Evolutionary conservation across 2,797 vertebrate species (phyloP).

Genomic region (Neosilurus mollespiculum): DNA sequence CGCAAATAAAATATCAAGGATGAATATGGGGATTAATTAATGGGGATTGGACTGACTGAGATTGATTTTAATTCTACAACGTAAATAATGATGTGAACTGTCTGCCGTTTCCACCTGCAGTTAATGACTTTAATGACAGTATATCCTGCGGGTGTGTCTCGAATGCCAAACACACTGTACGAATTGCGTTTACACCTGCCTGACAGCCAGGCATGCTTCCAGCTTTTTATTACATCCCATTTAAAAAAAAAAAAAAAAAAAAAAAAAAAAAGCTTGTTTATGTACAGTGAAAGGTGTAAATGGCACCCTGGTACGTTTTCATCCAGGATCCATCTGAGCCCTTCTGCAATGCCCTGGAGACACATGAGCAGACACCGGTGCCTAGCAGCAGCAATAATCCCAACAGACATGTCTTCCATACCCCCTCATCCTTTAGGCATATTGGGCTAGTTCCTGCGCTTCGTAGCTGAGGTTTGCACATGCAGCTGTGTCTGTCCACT

Average conservation of each 20-base stretch:
- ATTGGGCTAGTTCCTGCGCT: not conserved
- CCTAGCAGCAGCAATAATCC: constrained; percentile 54
- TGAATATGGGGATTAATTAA: not conserved
- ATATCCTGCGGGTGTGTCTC: constrained; percentile 4
- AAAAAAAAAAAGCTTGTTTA: not conserved
- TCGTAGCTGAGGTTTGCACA: constrained; percentile 19
- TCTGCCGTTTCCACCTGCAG: not conserved
- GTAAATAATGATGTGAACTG: not conserved
- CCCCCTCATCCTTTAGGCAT: constrained; percentile 26
- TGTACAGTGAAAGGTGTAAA: not conserved
- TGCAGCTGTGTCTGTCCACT: constrained; percentile 12
- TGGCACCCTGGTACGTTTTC: not conserved
- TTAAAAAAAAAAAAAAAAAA: not conserved
- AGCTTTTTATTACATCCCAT: not conserved
- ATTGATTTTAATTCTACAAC: not conserved
- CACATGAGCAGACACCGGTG: constrained; percentile 39
- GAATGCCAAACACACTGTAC: not conserved
- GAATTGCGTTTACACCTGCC: not conserved
- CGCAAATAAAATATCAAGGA: not conserved
- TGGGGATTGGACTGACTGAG: not conserved
- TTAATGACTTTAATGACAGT: not conserved
- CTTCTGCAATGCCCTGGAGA: constrained; percentile 33
- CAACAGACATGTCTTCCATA: constrained; percentile 31
- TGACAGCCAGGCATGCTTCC: not conserved
- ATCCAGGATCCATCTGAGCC: not conserved